phyloP scores from a whole-genome alignment of 1,140 invertebrate genomes.

The Piezodorus guildinii region DNA sequence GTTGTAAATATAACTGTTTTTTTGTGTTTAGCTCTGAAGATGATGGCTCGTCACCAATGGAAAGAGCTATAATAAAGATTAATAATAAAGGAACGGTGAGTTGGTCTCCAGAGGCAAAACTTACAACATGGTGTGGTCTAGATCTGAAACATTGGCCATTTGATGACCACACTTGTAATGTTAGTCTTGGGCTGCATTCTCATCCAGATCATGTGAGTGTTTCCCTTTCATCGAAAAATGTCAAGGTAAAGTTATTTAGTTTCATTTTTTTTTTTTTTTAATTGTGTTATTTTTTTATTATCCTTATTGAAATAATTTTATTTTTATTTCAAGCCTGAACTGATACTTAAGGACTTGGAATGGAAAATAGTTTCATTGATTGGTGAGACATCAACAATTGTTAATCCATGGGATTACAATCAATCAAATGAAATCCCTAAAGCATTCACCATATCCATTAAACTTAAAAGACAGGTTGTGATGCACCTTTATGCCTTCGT shows the following conservation, averaged over 20 bases:
- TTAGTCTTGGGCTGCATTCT: neutral
- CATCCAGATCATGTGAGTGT: constrained; percentile 2
- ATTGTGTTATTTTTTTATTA: too few relatives aligned
- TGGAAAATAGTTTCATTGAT: constrained; percentile 2
- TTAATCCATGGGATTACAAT: neutral
- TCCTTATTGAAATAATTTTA: neutral
- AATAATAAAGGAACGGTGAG: neutral
- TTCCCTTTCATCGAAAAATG: neutral
- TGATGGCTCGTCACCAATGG: neutral
- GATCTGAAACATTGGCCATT: constrained; percentile 6
- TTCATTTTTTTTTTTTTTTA: too few relatives aligned
- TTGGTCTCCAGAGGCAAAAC: constrained; percentile 1
- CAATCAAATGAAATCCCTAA: neutral
- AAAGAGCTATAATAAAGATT: neutral
- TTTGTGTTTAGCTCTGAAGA: neutral
- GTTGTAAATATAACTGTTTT: too few relatives aligned
- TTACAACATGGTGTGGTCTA: neutral
- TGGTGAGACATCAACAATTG: neutral
- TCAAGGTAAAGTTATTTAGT: neutral
- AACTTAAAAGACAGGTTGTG: neutral
- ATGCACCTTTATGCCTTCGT: neutral
- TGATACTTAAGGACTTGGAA: neutral
- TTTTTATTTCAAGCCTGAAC: neutral
- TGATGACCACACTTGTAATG: neutral
- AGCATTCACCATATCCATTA: neutral